Evolutionary conservation across 2,113 vertebrate species (phyloP).

Genomic region (Calyptomena viridis): DNA sequence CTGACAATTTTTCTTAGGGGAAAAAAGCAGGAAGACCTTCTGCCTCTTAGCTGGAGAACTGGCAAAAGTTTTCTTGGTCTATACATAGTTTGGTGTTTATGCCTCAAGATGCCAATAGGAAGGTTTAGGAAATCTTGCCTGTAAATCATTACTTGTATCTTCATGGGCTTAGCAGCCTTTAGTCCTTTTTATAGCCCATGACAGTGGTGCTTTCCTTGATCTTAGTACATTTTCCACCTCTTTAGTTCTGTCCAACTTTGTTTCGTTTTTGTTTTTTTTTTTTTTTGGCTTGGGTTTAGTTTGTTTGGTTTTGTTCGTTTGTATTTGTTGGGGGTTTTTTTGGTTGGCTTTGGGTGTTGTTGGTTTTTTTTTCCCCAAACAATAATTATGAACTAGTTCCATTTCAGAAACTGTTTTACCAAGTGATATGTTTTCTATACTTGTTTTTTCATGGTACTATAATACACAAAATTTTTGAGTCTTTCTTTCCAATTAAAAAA

Average conservation of each 20-base stretch:
- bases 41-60: not conserved
- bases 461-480: not conserved
- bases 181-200: not conserved
- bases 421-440: not conserved
- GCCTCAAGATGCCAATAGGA: not conserved
- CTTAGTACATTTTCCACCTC: not conserved
- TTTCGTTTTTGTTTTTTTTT: too few species aligned
- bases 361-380: not conserved
- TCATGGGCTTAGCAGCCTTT: not conserved
- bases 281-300: not conserved
- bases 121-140: not conserved
- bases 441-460: not conserved
- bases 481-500: not conserved
- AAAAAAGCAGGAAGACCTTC: not conserved
- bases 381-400: not conserved
- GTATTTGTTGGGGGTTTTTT: not conserved
- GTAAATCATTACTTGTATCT: not conserved
- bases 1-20: not conserved
- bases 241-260: not conserved
- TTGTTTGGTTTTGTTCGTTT: too few species aligned
- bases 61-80: not conserved
- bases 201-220: not conserved
- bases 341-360: not conserved
- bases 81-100: not conserved
- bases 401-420: not conserved